Conservation (phyloP, 2,888 invertebrate species). For the Hydriomena furcata region DNA sequence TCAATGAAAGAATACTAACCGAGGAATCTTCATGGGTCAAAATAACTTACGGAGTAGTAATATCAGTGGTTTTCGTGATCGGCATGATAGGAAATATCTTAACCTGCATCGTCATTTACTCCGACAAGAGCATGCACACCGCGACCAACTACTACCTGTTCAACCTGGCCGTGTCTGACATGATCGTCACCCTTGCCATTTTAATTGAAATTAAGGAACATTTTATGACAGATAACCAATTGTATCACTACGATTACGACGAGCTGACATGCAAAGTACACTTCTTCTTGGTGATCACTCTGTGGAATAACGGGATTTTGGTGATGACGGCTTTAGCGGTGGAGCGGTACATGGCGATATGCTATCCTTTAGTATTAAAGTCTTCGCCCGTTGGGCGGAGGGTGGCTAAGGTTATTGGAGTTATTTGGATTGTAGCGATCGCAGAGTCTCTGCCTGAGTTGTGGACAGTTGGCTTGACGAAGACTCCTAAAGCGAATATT, state of each 20-base stretch:
- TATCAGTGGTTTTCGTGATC: conserved; percentile 48
- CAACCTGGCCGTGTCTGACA: conserved; percentile 66
- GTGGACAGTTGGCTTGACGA: conserved; percentile 50
- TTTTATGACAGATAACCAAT: conserved; percentile 36
- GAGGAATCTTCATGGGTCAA: conserved; percentile 41
- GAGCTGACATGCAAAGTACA: conserved; percentile 53
- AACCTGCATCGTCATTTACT: conserved; percentile 68
- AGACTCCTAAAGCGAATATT: conserved; percentile 41
- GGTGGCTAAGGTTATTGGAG: conserved; percentile 51
- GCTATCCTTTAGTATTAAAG: conserved; percentile 52
- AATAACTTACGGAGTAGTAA: conserved; percentile 33
- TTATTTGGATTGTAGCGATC: conserved; percentile 56
- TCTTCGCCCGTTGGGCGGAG: conserved; percentile 49
- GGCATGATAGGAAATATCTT: conserved; percentile 63
- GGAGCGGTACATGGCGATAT: conserved; percentile 61
- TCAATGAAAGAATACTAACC: conserved; percentile 39
- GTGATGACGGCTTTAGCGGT: conserved; percentile 60
- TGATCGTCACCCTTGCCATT: conserved; percentile 61
- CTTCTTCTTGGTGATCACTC: conserved; percentile 49
- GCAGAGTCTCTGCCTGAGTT: conserved; percentile 54
- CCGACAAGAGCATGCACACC: conserved; percentile 66
- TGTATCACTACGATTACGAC: conserved; percentile 40
- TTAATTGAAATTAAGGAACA: conserved; percentile 50
- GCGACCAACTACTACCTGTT: conserved; percentile 70
- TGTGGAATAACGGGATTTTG: conserved; percentile 61